Base-by-base conservation (phyloP, 1,140 invertebrate species). In the Asobara japonica region DNA sequence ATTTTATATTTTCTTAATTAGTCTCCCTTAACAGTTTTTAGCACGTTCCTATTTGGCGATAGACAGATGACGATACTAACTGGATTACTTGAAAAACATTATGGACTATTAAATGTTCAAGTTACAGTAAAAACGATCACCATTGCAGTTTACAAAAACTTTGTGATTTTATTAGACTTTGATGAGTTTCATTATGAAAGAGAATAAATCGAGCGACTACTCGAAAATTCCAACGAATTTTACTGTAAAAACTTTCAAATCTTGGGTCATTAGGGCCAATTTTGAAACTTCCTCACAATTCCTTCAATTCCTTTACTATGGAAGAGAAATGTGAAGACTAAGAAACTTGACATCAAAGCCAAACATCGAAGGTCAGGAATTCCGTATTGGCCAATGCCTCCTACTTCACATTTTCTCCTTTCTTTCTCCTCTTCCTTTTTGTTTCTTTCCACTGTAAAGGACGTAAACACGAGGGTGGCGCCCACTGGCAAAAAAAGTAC, bases 391-490 rank as follows among this genome's bases (percentile, higher is more conserved):
- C 30, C 48, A 33, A 69, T 69, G 67, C 56, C 48, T 69, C 22
- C 20, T 16, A 33, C 5, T 36, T 61, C 8, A 25, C 4, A 11
- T 38, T 62, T 25, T 11, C 27, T 60, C 18, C 18, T 29, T 41
- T 67, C 10, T 66, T n/a, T n/a, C n/a, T n/a, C n/a, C 22, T n/a
- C 41, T 31, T 60, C 30, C 22, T 25, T 33, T 62, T 27, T 56
- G 0, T 60, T 29, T 38, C 36, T 61, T 60, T 36, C 25, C 16
- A 64, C 60, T 71, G 16, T 10, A 38, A 62, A 62, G 29, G 27
- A 62, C 60, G 60, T 62, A 62, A 62, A 62, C 60, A 62, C 60
- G 60, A 62, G 13, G 30, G 60, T 62, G 29, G 60, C 60, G 60
- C 27, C 60, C 25, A 62, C 29, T 62, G 27, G 29, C 13, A 31